Conservation (phyloP, 2,888 invertebrate species). For the Pheosia tremula region DNA sequence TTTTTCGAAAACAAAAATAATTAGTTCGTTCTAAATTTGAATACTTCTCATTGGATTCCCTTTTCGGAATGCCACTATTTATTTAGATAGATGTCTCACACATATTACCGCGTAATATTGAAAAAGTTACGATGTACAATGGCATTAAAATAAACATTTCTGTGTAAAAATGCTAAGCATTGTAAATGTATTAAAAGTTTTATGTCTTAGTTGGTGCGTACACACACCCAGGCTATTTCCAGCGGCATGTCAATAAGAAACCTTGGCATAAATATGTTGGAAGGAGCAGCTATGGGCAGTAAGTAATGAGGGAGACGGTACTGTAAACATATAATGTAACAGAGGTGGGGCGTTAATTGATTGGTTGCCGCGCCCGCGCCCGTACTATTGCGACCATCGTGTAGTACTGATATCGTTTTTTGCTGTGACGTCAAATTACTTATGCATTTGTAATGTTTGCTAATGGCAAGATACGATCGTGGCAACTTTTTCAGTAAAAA, state of each 20-base stretch:
- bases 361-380: slow-evolving; percentile 64
- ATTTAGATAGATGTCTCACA: too few species aligned
- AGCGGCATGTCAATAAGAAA: slow-evolving; percentile 48
- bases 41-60: too few species aligned
- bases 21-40: too few species aligned
- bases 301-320: slow-evolving; percentile 75
- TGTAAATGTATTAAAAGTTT: not conserved
- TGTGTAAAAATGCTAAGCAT: too few species aligned
- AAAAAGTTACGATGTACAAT: too few species aligned
- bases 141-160: too few species aligned
- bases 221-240: slow-evolving; percentile 27
- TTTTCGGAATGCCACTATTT: too few species aligned
- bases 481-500: too few species aligned
- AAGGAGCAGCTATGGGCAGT: slow-evolving; percentile 64
- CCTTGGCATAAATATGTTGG: slow-evolving; percentile 49
- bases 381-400: slow-evolving; percentile 41
- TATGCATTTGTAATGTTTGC: not conserved
- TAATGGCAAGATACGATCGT: too few species aligned
- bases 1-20: too few species aligned
- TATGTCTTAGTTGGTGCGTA: not conserved
- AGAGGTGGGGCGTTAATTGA: slow-evolving; percentile 71
- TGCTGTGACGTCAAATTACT: not conserved
- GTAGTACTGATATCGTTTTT: slow-evolving; percentile 24
- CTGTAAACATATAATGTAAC: slow-evolving; percentile 77
- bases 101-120: too few species aligned